Conservation (phyloP, 2,113 vertebrate species). For the Callipepla squamata region DNA sequence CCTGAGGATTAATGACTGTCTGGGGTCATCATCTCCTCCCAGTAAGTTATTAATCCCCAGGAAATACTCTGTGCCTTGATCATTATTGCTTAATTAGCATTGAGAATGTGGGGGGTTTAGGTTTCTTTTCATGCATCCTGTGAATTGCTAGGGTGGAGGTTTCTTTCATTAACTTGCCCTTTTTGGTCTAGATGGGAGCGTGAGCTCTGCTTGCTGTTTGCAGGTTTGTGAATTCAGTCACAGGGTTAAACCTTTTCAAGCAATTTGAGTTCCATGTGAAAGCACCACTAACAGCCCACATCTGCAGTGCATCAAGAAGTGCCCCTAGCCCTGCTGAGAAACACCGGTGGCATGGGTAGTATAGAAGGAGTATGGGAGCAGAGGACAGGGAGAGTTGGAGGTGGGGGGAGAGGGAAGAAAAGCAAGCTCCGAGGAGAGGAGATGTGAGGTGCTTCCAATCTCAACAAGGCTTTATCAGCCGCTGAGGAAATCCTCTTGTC, state of each 20-base stretch:
- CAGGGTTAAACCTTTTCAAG: conserved; percentile 62
- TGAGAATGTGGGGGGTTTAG: conserved; percentile 70
- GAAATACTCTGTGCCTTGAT: conserved; percentile 80
- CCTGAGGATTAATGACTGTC: conserved; percentile 84
- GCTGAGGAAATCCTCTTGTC: background rate
- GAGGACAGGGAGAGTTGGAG: background rate
- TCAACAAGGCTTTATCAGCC: background rate
- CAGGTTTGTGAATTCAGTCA: conserved; percentile 56
- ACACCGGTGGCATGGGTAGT: background rate
- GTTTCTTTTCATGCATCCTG: conserved; percentile 73
- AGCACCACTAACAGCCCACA: conserved; percentile 19
- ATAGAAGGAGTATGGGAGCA: background rate
- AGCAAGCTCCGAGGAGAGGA: fast-evolving
- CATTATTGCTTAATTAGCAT: conserved; percentile 78
- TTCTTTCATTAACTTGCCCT: conserved; percentile 72
- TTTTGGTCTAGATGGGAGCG: conserved; percentile 49
- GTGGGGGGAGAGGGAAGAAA: background rate
- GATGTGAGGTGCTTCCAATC: background rate
- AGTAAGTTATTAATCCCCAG: conserved; percentile 82
- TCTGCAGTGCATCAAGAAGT: conserved; percentile 57
- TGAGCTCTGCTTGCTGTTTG: conserved; percentile 37
- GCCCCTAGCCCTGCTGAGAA: background rate
- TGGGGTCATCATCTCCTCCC: conserved; percentile 80
- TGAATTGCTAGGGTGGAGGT: conserved; percentile 43
- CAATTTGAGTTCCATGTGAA: conserved; percentile 60